Evolutionary conservation across 2,113 vertebrate species (phyloP).

Genomic region (Platanista minor): DNA sequence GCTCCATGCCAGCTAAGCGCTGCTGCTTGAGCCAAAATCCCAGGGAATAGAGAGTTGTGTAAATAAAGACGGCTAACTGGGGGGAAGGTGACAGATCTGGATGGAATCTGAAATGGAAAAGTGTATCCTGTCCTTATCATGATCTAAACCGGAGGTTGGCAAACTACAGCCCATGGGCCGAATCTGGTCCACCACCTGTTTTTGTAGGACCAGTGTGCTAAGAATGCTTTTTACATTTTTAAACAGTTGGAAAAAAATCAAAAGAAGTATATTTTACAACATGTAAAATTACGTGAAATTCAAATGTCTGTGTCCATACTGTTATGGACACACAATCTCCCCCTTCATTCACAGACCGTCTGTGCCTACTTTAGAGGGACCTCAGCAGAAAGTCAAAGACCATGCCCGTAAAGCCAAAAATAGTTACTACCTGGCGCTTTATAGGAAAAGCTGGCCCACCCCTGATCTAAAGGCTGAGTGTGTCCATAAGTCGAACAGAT

Average conservation of each 20-base stretch:
- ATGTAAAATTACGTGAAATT: not conserved
- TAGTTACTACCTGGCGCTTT: not conserved
- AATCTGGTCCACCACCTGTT: not conserved
- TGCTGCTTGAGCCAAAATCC: not conserved
- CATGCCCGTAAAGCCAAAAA: not conserved
- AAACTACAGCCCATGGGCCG: not conserved
- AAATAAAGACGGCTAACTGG: not conserved
- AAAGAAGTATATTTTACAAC: not conserved
- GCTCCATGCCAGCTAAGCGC: not conserved
- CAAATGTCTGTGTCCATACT: not conserved
- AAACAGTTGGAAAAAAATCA: not conserved
- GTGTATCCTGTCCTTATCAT: rapidly evolving
- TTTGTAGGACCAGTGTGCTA: not conserved
- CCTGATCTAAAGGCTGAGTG: not conserved
- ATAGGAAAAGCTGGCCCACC: not conserved
- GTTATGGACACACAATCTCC: not conserved
- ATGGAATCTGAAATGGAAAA: not conserved
- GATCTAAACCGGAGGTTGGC: not conserved
- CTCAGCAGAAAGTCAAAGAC: not conserved
- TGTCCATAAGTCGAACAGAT: not conserved
- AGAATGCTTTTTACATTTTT: not conserved
- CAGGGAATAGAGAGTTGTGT: not conserved
- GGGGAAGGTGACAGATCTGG: rapidly evolving
- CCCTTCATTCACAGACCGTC: not conserved
- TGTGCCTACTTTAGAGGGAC: not conserved